Percentiles rank a stretch among this genome's conserved stretches.
Evolutionary conservation across 2,888 invertebrate species (phyloP).

Genomic region (Physocephala rufipes): DNA sequence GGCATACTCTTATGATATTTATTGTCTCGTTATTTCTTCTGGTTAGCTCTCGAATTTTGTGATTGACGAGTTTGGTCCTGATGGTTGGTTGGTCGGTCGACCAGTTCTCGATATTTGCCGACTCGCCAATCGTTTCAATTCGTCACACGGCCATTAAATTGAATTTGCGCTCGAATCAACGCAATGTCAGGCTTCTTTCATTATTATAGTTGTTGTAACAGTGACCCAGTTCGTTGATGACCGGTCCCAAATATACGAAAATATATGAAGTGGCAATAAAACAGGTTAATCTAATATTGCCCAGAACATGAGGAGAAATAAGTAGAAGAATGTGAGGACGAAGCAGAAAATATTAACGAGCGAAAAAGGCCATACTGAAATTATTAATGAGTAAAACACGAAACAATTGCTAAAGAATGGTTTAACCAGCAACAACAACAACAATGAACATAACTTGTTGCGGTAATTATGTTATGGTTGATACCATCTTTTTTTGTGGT

Average conservation of each 20-base stretch:
- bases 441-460: not conserved
- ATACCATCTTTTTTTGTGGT: too few relatives aligned
- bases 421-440: too few relatives aligned
- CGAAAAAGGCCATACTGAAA: not conserved
- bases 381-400: slow-evolving; percentile 11
- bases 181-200: slow-evolving; percentile 25
- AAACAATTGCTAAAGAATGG: slow-evolving; percentile 1
- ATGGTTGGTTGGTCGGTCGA: too few relatives aligned
- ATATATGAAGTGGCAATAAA: not conserved
- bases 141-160: slow-evolving; percentile 6
- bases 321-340: slow-evolving; percentile 27
- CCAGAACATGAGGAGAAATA: slow-evolving; percentile 15
- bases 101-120: not conserved
- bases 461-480: not conserved
- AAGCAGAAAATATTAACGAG: slow-evolving; percentile 4
- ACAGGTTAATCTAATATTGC: slow-evolving; percentile 8
- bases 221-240: slow-evolving; percentile 54
- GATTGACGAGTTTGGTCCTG: too few relatives aligned
- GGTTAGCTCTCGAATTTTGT: not conserved
- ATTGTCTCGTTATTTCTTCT: not conserved
- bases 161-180: slow-evolving; percentile 18
- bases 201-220: slow-evolving; percentile 49
- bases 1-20: too few relatives aligned
- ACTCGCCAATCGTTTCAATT: not conserved
- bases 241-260: not conserved